A percentile compares a stretch with the other conserved stretches of the same genome.
Conservation (phyloP, 2,113 vertebrate genomes). For the Cromileptes altivelis region DNA sequence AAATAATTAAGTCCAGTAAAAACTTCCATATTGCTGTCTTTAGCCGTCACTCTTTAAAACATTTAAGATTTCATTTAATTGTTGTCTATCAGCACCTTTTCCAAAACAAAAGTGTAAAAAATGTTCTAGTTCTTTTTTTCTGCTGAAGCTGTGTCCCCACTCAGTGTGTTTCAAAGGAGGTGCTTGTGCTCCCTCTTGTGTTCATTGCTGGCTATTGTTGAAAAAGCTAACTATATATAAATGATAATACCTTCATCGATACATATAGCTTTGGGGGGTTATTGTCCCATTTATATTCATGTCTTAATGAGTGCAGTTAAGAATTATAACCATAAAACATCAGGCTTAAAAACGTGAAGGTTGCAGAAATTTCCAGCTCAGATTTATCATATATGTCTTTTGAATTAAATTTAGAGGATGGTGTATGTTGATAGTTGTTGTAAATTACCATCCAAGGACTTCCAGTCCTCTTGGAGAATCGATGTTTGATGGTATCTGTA, state of each 20-base stretch:
- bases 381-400: background rate
- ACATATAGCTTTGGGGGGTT: too few relatives aligned
- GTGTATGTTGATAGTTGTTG: background rate
- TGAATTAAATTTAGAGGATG: background rate
- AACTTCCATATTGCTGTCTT: background rate
- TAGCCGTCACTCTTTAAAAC: background rate
- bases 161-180: conserved; percentile 9
- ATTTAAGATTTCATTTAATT: background rate
- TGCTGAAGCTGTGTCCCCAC: background rate
- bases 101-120: background rate
- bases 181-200: conserved; percentile 56
- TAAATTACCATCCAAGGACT: background rate
- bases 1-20: too few relatives aligned
- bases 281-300: background rate
- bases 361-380: background rate
- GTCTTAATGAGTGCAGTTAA: background rate
- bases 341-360: background rate
- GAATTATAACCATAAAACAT: background rate
- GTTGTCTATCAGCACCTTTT: background rate
- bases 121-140: background rate
- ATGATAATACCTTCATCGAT: background rate
- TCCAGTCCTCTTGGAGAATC: background rate
- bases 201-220: conserved; percentile 37
- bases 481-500: background rate
- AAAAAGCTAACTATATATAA: background rate